A percentile compares a stretch with the other conserved stretches of the same genome.
These are phyloP conservation scores for Atlantisia rogersi DNA, from an alignment of 2,113 vertebrate species.

Conservation along the genomic window DNA sequence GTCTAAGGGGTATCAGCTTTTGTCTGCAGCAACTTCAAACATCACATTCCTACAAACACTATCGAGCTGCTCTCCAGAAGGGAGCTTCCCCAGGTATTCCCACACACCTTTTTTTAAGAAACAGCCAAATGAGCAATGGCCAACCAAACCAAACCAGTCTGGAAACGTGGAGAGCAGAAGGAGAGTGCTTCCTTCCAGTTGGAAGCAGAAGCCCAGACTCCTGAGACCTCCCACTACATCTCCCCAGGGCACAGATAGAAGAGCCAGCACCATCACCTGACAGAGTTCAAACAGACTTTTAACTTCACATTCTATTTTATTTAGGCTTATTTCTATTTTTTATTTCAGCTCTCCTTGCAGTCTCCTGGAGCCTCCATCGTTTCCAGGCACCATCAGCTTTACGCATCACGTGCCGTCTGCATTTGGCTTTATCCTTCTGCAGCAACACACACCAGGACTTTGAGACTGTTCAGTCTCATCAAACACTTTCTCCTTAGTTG, in stretches of 20 bases:
- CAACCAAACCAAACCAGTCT: not conserved
- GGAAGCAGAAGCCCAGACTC: not conserved
- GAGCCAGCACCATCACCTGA: not conserved
- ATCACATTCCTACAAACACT: not conserved
- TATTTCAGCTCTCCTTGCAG: not conserved
- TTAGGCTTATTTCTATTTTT: not conserved
- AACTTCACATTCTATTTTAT: not conserved
- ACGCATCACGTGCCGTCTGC: not conserved
- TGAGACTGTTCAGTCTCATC: not conserved
- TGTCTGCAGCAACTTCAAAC: no score
- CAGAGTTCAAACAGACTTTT: not conserved
- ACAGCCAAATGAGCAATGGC: not conserved
- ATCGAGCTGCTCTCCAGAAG: not conserved
- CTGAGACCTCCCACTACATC: not conserved
- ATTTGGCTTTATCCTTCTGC: not conserved
- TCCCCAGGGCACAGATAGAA: not conserved
- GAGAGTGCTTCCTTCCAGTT: not conserved
- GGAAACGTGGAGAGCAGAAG: not conserved
- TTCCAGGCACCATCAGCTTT: not conserved
- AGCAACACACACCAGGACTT: not conserved
- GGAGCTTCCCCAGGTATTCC: not conserved
- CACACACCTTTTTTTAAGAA: not conserved
- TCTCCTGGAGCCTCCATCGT: not conserved
- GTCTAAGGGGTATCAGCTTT: not conserved
- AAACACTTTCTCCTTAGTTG: not conserved